phyloP scores from a whole-genome alignment of 2,113 vertebrate genomes.

The Otolemur garnettii region DNA sequence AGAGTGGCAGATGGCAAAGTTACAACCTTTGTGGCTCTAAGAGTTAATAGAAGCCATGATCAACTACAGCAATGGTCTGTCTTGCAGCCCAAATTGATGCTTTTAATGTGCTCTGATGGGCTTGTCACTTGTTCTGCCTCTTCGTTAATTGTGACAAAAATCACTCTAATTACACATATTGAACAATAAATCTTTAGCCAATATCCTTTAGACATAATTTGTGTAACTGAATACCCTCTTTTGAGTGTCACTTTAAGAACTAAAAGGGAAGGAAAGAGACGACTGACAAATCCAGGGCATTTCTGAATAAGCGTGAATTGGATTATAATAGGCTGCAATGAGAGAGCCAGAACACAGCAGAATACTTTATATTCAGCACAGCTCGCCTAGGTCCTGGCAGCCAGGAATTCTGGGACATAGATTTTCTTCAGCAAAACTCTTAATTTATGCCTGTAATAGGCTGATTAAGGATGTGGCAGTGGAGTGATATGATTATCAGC shows the following conservation, averaged over 20 bases:
- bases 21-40: slow-evolving; percentile 61
- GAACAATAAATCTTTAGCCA: slow-evolving; percentile 63
- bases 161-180: slow-evolving; percentile 59
- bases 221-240: slow-evolving; percentile 53
- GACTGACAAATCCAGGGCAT: slow-evolving; percentile 62
- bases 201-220: slow-evolving; percentile 74
- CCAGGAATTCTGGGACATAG: slow-evolving; percentile 53
- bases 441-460: slow-evolving; percentile 62
- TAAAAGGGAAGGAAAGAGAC: slow-evolving; percentile 55
- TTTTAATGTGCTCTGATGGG: slow-evolving; percentile 52
- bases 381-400: slow-evolving; percentile 46
- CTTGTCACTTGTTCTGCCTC: slow-evolving; percentile 62
- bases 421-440: slow-evolving; percentile 55
- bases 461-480: slow-evolving; percentile 60
- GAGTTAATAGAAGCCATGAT: slow-evolving; percentile 63
- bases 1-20: slow-evolving; percentile 68
- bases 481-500: slow-evolving; percentile 72
- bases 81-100: slow-evolving; percentile 70
- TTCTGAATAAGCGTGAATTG: background rate
- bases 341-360: background rate
- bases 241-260: slow-evolving; percentile 60
- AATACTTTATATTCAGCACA: slow-evolving; percentile 46
- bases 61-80: slow-evolving; percentile 56
- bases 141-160: slow-evolving; percentile 77
- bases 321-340: slow-evolving; percentile 8